Percentiles rank a stretch among this genome's conserved stretches.
phyloP scores from a whole-genome alignment of 2,113 vertebrate genomes.

The Eptesicus fuscus region DNA sequence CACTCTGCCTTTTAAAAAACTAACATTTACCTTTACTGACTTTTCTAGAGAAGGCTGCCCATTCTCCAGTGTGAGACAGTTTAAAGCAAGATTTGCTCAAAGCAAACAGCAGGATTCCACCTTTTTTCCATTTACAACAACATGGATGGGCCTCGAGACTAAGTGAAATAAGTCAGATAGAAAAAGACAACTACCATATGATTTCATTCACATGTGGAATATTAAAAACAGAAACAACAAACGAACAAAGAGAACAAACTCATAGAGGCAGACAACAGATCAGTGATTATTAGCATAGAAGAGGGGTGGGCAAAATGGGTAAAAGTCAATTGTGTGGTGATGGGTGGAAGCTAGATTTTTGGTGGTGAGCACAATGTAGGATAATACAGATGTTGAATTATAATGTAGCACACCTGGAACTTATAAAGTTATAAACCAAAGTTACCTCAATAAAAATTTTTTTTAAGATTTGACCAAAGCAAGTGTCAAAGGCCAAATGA shows the following conservation, averaged over 20 bases:
- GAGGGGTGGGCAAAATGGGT: neutral
- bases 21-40: neutral
- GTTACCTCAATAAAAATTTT: neutral
- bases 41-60: conserved; percentile 35
- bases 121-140: neutral
- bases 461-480: conserved; percentile 43
- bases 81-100: conserved; percentile 56
- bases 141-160: neutral
- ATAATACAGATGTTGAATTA: neutral
- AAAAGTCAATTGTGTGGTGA: neutral
- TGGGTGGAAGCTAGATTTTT: neutral
- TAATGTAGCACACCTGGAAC: neutral
- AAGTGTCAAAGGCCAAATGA: conserved; percentile 58
- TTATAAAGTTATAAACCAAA: neutral
- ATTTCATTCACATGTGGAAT: neutral
- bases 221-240: neutral
- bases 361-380: neutral
- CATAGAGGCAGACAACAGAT: neutral
- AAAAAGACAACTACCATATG: neutral
- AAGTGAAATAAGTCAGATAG: neutral
- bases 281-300: neutral
- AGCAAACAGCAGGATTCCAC: neutral
- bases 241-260: neutral
- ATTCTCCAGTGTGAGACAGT: conserved; percentile 41
- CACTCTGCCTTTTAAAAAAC: conserved; percentile 36